phyloP scores from a whole-genome alignment of 2,113 vertebrate species.

The Bos indicus region DNA sequence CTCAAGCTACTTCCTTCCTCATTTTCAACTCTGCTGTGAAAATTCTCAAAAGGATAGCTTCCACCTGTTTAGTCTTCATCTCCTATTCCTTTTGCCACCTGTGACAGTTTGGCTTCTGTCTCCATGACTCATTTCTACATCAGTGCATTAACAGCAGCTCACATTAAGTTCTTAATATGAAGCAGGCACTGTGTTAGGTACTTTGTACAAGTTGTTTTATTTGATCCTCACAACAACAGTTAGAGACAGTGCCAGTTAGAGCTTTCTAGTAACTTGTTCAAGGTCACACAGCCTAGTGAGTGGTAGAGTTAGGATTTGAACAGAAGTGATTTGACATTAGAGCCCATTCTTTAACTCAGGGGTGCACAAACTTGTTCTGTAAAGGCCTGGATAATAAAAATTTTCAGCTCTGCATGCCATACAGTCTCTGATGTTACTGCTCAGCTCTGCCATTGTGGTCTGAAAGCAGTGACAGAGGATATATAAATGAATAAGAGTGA shows the following conservation, averaged over 20 bases:
- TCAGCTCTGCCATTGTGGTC: neutral
- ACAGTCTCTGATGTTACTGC: neutral
- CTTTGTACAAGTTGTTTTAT: neutral
- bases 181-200: neutral
- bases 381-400: neutral
- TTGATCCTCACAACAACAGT: neutral
- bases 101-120: neutral
- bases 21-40: neutral
- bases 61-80: neutral
- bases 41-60: neutral
- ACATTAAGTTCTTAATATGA: neutral
- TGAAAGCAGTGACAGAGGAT: constrained; percentile 11
- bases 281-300: neutral
- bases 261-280: neutral
- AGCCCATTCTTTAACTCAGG: neutral
- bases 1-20: neutral
- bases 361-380: neutral
- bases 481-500: neutral
- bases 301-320: neutral
- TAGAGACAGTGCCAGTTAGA: neutral
- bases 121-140: neutral
- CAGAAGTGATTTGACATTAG: neutral
- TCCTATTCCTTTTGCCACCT: neutral
- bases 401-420: neutral
- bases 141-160: neutral